phyloP scores from a whole-genome alignment of 2,113 vertebrate species.

The Rhabdomys dilectus region DNA sequence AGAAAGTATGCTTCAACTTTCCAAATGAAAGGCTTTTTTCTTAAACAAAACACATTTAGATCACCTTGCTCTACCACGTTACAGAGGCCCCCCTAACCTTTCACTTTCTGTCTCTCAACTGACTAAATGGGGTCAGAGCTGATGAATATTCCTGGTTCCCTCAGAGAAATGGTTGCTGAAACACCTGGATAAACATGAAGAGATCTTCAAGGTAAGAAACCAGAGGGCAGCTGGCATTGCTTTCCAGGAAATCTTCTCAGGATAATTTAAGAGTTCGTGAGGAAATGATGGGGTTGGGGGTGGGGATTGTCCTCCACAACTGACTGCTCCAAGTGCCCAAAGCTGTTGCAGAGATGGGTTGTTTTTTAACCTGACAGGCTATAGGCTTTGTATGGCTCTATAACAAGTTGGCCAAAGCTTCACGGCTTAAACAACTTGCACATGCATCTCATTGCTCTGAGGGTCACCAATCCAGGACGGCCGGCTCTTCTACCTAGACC shows the following conservation, averaged over 20 bases:
- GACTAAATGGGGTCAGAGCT: neutral
- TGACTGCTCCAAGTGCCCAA: neutral
- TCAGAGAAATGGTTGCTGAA: neutral
- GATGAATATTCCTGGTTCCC: neutral
- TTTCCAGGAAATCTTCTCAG: neutral
- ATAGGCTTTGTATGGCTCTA: neutral
- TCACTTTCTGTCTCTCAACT: neutral
- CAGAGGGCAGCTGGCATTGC: neutral
- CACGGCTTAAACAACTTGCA: neutral
- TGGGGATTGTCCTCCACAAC: neutral
- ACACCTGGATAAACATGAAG: neutral
- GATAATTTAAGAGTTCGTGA: neutral
- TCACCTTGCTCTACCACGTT: neutral
- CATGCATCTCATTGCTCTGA: neutral
- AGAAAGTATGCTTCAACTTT: neutral
- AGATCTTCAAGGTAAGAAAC: neutral
- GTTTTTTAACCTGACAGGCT: neutral
- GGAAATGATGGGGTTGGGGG: neutral
- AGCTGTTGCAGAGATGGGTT: too few relatives aligned
- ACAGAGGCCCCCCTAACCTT: neutral
- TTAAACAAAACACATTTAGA: neutral
- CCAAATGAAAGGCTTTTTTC: constrained; percentile 18
- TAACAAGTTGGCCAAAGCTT: neutral
- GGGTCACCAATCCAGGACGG: neutral
- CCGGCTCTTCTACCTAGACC: neutral